phyloP scores from a whole-genome alignment of 2,113 vertebrate genomes.

The Nerophis lumbriciformis region DNA sequence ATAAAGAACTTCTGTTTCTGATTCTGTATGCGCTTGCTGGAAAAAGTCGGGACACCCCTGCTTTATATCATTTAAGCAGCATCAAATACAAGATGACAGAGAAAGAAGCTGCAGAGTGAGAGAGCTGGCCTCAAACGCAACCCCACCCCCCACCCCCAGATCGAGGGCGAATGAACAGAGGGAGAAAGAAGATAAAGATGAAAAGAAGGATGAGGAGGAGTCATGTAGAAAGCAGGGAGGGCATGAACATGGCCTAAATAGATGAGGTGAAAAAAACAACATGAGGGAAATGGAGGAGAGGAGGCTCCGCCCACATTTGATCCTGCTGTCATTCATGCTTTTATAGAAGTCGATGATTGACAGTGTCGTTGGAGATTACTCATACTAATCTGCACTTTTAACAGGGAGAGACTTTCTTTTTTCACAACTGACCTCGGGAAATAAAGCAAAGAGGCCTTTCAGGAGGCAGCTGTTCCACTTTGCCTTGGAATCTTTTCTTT shows the following conservation, averaged over 20 bases:
- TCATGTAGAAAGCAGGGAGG: not conserved
- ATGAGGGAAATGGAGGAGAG: not conserved
- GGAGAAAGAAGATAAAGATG: not conserved
- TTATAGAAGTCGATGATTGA: not conserved
- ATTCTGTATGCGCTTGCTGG: too few relatives aligned
- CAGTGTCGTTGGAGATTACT: not conserved
- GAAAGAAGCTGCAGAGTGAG: too few relatives aligned
- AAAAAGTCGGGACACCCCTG: too few relatives aligned
- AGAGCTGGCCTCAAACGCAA: too few relatives aligned
- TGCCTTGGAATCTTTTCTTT: not conserved
- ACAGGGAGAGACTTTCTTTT: not conserved
- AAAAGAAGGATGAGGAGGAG: not conserved
- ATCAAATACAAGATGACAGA: too few relatives aligned
- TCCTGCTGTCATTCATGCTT: not conserved
- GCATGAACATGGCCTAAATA: not conserved
- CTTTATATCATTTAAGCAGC: too few relatives aligned
- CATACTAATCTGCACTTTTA: not conserved
- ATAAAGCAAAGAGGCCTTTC: not conserved
- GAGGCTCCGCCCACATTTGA: not conserved
- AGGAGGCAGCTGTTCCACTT: slow-evolving; percentile 3
- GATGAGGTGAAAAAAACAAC: not conserved
- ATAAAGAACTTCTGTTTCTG: too few relatives aligned
- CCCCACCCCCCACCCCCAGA: too few relatives aligned
- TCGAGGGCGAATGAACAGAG: too few relatives aligned
- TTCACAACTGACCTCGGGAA: not conserved